Evolutionary conservation across 2,888 invertebrate genomes (phyloP).

Genomic region (Cinara cedri): DNA sequence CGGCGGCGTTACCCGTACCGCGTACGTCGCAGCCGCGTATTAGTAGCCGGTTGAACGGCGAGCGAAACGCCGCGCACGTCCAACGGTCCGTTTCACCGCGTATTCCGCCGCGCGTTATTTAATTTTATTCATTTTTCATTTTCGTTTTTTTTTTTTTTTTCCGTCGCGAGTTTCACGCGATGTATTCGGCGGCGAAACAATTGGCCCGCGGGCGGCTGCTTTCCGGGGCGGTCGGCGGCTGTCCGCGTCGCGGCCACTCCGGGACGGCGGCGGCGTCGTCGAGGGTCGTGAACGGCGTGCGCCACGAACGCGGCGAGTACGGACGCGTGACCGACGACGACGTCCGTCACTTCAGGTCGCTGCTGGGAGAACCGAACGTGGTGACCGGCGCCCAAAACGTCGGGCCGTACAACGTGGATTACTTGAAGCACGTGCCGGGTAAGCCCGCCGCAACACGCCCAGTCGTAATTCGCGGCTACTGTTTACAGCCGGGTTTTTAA

Average conservation of each 20-base stretch:
- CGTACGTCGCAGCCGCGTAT: no score
- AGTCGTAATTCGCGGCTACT: neutral
- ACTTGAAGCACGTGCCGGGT: conserved; percentile 42
- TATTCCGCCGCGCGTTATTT: no score
- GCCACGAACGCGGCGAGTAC: conserved; percentile 19
- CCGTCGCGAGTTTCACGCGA: neutral
- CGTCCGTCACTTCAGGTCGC: conserved; percentile 31
- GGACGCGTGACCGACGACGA: conserved; percentile 33
- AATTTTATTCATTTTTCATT: no score
- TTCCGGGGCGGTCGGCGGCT: neutral
- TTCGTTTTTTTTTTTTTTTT: no score
- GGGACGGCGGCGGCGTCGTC: neutral
- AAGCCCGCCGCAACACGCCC: neutral
- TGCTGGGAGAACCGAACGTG: conserved; percentile 45
- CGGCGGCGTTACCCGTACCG: no score
- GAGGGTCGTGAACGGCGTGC: conserved; percentile 18
- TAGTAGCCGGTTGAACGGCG: no score
- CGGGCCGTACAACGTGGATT: conserved; percentile 48
- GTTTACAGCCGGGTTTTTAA: no score
- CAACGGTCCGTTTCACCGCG: no score
- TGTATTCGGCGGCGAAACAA: neutral
- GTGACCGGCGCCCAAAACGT: conserved; percentile 40
- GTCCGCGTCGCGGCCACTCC: no score
- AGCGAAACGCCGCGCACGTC: no score
- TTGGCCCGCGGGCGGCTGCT: neutral